Base-by-base conservation (phyloP, 2,797 vertebrate genomes). In the Chlorospingus flavigularis region DNA sequence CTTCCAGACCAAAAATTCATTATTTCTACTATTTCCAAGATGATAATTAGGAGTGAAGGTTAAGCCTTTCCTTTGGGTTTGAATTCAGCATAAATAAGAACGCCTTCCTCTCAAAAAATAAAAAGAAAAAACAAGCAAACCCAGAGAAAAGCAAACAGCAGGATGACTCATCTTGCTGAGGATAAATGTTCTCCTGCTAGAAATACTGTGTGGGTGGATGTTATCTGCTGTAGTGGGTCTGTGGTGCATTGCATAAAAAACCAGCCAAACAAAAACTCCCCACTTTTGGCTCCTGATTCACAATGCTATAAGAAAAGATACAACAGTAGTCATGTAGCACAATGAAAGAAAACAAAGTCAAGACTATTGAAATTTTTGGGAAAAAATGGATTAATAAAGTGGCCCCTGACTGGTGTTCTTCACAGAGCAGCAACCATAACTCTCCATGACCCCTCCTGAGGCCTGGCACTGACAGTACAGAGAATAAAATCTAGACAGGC, bases 191-290 rank as follows among this genome's bases (percentile, higher is more conserved):
- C 19, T 51, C 4, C 35, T 45, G 5, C 37, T 50, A 42, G 40
- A 79, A 91, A 79, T 40, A n/a, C 6, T 19, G 26, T 11, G 11
- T 40, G 16, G n/a, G 24, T 61, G 39, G 48, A 30, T 68, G 47
- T 80, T 39, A 82, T 45, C 9, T 55, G 43, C n/a, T 47, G 7
- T 42, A 7, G 30, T 50, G 24, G 5, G 21, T 45, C 48, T 21
- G n/a, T 28, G 35, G 11, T 35, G 10, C 50, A 35, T 2, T 66
- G 35, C 28, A 65, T 26, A 16, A 74, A 83, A 83, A 62, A 13
- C 0, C 9, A 48, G 40, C 0, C 4, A 30, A 84, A 13, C 4
- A 37, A 42, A 70, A n/a, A 7, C 10, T 7, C 2, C 6, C 4
- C 5, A 9, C 9, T 63, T 90, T 43, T 60, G 23, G 12, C 8